Evolutionary conservation across 2,797 vertebrate genomes (phyloP).

Genomic region (Hypotaenidia okinawae): DNA sequence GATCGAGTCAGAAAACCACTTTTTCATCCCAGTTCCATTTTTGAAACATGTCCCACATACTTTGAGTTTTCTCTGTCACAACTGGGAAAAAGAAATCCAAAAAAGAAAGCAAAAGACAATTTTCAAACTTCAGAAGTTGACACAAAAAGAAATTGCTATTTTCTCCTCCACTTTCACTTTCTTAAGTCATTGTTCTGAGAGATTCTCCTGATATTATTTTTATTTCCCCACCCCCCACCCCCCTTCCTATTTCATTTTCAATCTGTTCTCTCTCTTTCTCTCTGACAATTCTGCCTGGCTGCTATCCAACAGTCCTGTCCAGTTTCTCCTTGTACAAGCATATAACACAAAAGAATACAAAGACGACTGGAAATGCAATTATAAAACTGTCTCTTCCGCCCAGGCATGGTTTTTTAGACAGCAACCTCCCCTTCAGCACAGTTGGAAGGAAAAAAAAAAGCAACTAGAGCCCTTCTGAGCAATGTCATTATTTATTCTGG

Average conservation of each 20-base stretch:
- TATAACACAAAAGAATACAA: slow-evolving; percentile 73
- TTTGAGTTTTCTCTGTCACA: slow-evolving; percentile 14
- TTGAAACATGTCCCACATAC: neutral
- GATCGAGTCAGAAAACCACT: neutral
- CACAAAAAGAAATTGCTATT: slow-evolving; percentile 45
- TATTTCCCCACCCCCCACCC: slow-evolving; percentile 9
- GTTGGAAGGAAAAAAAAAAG: slow-evolving; percentile 14
- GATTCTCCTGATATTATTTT: slow-evolving; percentile 43
- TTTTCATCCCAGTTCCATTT: neutral
- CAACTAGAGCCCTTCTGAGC: slow-evolving; percentile 8
- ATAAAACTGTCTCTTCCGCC: slow-evolving; percentile 70
- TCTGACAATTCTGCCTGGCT: slow-evolving; percentile 68
- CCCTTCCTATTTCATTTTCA: slow-evolving; percentile 58
- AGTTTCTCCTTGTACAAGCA: slow-evolving; percentile 66
- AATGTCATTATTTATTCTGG: slow-evolving; percentile 54
- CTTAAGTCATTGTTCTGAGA: slow-evolving; percentile 46
- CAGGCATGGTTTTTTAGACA: slow-evolving; percentile 54
- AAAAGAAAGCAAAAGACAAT: slow-evolving; percentile 46
- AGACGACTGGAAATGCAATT: slow-evolving; percentile 73
- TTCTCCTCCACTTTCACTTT: slow-evolving; percentile 41
- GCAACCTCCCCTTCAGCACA: slow-evolving; percentile 58
- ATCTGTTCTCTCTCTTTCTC: slow-evolving; percentile 26
- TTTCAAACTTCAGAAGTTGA: slow-evolving; percentile 36
- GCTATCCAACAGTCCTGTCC: slow-evolving; percentile 65
- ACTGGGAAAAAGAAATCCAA: neutral